Base-by-base conservation (phyloP, 2,888 invertebrate species). In the Clostera curtula region DNA sequence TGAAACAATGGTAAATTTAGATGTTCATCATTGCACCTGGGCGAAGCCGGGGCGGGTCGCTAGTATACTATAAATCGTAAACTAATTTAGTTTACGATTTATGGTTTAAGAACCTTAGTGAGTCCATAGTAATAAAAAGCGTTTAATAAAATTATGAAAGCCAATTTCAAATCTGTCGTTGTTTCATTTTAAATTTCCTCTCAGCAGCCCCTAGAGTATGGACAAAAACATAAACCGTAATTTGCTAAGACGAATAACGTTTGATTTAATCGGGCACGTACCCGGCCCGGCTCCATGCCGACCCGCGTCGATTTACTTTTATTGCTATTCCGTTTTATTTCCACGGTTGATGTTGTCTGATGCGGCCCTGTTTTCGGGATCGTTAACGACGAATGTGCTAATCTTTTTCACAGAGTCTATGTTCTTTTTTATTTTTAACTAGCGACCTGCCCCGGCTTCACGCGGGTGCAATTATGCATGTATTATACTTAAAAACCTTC, bases 191-290 rank as follows among this genome's bases (percentile, higher is more conserved):
- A 65, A 58, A 64, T 69, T 69, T 67, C 60, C 64, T 58, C 56
- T 55, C 68, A 58, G 66, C 62, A 57, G 64, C 58, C 63, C 57
- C 51, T 53, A 12, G 12, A 20, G n/a, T 20, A 12, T 20, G 60
- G 65, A 69, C 67, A 72, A 72, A 71, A 74, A 72, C 75, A 69
- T 64, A 64, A 68, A 67, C 65, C 69, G 72, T 77, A 80, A 77
- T 80, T 80, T 79, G 69, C 72, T 77, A 75, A 79, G 76, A 76
- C 75, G 70, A 76, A 77, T 79, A 77, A 76, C 68, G 75, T 79
- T 77, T 77, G 80, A 77, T 76, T 79, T 79, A 74, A 77, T 75
- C 74, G 74, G 63, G 70, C 79, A 74, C 76, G 73, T 74, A n/a
- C n/a, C n/a, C n/a, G 70, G 70, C 55, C 51, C 58, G 51, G 49